Evolutionary conservation across 2,113 vertebrate genomes (phyloP), one percentile per base, ranked within the genome.

Genomic region (Silurus asotus): DNA sequence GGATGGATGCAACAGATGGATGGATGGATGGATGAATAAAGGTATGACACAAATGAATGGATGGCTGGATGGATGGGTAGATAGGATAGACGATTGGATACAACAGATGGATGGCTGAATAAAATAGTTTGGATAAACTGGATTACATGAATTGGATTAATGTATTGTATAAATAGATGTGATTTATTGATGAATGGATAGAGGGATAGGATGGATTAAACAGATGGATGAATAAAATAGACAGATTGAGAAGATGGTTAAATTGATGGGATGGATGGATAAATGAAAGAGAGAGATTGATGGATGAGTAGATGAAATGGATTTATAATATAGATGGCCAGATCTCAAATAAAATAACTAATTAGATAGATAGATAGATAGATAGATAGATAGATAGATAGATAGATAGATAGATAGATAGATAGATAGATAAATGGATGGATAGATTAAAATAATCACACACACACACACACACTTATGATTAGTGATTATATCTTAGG

Each of bases 401-500:
- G 28, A 37, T 37, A 37, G 28, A 37, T 37, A 37, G 19, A 74
- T 74, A 19, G 19, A 74, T 74, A 9, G 6, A 19, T 11, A 37
- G 28, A 10, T 13, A 11, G 23, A 65, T 65, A 1, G 9, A 72
- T 72, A n/a, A 19, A 72, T 20, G 15, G 67, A 70, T 37, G 62
- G 23, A 37, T 37, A 37, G 28, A 37, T 37, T 2, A 2, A 37
- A 37, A 1, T 37, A 37, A 37, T 37, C 37, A 37, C 37, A 37
- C 2, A 84, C 23, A 23, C 19, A 56, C 45, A 65, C 20, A 77
- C 0, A 72, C 80, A 81, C 37, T 37, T 37, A 2, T 61, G 49
- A 85, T 58, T 20, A 51, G 53, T 80, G 37, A 70, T 86, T 48
- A 14, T 81, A 81, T 81, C 65, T 72, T 14, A 3, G n/a, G 56